Percentiles rank a stretch among this genome's conserved stretches.
phyloP scores from a whole-genome alignment of 2,113 vertebrate genomes.

The Fulmarus glacialis region DNA sequence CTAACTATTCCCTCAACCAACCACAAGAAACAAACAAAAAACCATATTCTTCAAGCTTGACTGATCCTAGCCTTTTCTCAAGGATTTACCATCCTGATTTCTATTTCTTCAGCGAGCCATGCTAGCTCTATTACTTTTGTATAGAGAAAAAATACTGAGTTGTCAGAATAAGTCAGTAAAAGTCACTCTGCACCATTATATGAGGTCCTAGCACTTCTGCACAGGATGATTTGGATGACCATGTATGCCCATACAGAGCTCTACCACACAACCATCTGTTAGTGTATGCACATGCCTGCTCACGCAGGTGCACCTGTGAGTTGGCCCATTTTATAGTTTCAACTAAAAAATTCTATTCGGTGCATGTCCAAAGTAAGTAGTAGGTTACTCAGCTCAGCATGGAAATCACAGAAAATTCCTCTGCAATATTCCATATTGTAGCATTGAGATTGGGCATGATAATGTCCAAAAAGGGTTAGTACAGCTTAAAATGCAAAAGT shows the following conservation, averaged over 20 bases:
- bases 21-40: neutral
- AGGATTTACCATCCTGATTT: neutral
- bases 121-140: neutral
- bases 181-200: neutral
- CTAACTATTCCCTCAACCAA: neutral
- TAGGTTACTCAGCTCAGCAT: neutral
- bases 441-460: accelerated
- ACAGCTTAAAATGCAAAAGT: neutral
- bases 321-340: neutral
- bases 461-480: neutral
- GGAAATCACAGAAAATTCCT: neutral
- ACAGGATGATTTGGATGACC: neutral
- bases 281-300: neutral
- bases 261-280: neutral
- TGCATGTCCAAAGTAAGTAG: neutral
- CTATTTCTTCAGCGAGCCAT: neutral
- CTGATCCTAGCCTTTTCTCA: neutral
- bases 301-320: accelerated
- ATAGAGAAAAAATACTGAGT: neutral
- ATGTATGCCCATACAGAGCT: neutral
- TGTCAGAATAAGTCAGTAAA: neutral
- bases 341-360: neutral
- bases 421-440: no score
- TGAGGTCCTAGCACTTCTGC: neutral
- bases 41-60: neutral